A percentile compares a stretch with the other conserved stretches of the same genome.
phyloP scores from a whole-genome alignment of 2,113 vertebrate species.

The Notarius lentiginosus region DNA sequence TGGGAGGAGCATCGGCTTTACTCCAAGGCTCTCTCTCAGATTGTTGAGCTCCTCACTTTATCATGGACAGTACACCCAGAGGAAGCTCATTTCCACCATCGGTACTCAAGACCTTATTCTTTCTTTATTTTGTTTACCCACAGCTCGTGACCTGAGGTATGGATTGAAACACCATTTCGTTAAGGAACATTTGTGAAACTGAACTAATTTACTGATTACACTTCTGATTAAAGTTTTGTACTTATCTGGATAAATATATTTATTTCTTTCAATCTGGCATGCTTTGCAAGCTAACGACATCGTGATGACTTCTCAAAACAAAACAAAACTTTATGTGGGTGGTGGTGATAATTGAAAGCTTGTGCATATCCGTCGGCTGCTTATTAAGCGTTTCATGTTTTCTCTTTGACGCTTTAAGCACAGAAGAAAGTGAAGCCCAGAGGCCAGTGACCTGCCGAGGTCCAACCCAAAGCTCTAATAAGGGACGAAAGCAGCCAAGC shows the following conservation, averaged over 20 bases:
- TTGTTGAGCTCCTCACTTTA: not conserved
- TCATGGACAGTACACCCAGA: not conserved
- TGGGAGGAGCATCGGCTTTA: not conserved
- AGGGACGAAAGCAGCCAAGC: conserved; percentile 33
- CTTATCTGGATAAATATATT: not conserved
- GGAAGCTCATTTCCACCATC: not conserved
- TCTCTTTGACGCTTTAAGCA: not conserved
- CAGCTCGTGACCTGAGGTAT: not conserved
- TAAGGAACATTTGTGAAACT: not conserved
- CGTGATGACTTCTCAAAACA: not conserved
- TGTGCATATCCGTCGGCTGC: not conserved
- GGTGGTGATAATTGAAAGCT: not conserved
- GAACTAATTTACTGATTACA: not conserved
- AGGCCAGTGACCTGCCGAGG: conserved; percentile 13
- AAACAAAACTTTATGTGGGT: not conserved
- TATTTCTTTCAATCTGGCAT: not conserved
- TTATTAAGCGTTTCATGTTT: conserved; percentile 13
- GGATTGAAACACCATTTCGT: not conserved
- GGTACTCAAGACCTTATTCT: not conserved
- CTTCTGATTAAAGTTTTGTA: not conserved
- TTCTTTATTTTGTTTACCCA: not conserved
- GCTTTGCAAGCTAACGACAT: not conserved
- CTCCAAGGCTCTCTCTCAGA: not conserved
- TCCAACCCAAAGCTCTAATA: conserved; percentile 31
- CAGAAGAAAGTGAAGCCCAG: not conserved